Evolutionary conservation across 2,797 vertebrate species (phyloP), one percentile per base, ranked within the genome.

Genomic region (Fistularia commersonii): DNA sequence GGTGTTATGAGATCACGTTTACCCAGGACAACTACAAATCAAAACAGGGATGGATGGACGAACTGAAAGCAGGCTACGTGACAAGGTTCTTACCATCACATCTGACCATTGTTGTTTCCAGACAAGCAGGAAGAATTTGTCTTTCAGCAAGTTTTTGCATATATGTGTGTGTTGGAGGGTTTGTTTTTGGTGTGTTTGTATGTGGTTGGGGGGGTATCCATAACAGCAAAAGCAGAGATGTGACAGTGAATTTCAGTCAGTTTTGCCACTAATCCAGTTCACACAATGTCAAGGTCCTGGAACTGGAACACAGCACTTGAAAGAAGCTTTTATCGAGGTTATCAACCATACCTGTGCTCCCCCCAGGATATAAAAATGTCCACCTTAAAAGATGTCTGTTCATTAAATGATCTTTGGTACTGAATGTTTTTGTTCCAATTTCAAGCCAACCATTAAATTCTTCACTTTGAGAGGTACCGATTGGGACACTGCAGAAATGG

Each of bases 311-410:
- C 13, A 40, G 43, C 0, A 40, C 32, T 7, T 23, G 23, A 57
- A 44, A 6, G 52, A 43, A 40, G 59, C 40, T 15, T 61, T 74
- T 69, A 48, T 66, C 51, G 44, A 45, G 52, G 54, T 61, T 69
- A 54, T 65, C 62, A 58, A 69, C 72, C 54, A 61, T 23, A 65
- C 15, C 48, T 39, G 44, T 41, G 46, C 23, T 48, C 59, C 13
- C 23, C 8, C 46, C 2, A 9, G 10, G 52, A 54, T 33, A 3
- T 72, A 44, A 65, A 62, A 43, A 54, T 32, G 55, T 59, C 62
- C 12, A 11, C 47, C 4, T 38, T 48, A 50, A 57, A 41, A 58
- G 40, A 52, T 44, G 51, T 41, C 12, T 41, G 11, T 56, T 65
- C 54, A 34, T 49, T 44, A 8, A 14, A 10, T 8, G 35, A 36